These are phyloP conservation scores for Hyalella azteca DNA, from an alignment of 2,888 invertebrate genomes.

Conservation along the genomic window DNA sequence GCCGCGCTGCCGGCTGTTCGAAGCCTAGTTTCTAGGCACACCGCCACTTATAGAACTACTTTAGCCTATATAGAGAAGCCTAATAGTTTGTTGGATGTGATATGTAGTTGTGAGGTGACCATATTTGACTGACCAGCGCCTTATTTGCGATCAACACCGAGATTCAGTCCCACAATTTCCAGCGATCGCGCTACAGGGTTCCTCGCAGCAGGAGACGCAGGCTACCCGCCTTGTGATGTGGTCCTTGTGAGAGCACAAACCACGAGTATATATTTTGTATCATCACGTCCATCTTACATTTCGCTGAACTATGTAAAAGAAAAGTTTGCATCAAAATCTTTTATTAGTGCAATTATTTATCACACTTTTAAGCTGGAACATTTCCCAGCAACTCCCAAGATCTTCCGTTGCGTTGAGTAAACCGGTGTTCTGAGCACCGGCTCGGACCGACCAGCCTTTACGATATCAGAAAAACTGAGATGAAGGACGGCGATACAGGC, in stretches of 20 bases:
- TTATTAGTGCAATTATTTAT: too few species aligned
- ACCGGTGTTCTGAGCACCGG: too few species aligned
- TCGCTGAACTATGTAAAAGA: too few species aligned
- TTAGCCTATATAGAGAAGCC: slow-evolving; percentile 40
- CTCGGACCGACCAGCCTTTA: neutral
- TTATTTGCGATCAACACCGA: neutral
- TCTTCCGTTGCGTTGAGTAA: too few species aligned
- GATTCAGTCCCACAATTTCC: neutral
- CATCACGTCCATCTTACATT: too few species aligned
- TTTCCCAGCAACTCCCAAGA: too few species aligned
- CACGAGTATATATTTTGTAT: too few species aligned
- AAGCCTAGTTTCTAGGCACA: neutral
- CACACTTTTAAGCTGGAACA: too few species aligned
- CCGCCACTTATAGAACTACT: slow-evolving; percentile 8
- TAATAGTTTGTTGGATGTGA: slow-evolving; percentile 56
- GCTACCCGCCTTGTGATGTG: too few species aligned
- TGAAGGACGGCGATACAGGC: neutral
- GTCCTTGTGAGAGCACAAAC: too few species aligned
- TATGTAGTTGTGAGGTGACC: slow-evolving; percentile 42
- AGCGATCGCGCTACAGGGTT: neutral
- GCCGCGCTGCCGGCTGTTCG: neutral
- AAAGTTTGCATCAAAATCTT: too few species aligned
- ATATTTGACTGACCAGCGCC: neutral
- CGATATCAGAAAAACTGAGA: neutral
- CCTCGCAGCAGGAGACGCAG: too few species aligned